A percentile compares a stretch with the other conserved stretches of the same genome.
phyloP scores from a whole-genome alignment of 2,797 vertebrate species.

The Crocodylus rhombifer region DNA sequence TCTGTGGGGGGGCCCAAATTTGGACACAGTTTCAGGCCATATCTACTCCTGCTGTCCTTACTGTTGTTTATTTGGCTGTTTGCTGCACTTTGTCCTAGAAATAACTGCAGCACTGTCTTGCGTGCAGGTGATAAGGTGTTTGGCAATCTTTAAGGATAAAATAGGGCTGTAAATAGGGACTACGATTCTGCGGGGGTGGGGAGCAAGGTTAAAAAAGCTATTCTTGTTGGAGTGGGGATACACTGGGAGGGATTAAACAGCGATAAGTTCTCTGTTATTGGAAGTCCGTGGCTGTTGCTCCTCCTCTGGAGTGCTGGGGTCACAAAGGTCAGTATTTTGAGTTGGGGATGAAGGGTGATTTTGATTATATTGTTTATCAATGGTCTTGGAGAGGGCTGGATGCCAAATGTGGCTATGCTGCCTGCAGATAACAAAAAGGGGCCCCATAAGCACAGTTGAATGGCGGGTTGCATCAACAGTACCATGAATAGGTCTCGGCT shows the following conservation, averaged over 20 bases:
- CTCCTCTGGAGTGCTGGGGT: background rate
- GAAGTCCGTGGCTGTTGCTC: background rate
- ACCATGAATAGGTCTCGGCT: conserved; percentile 27
- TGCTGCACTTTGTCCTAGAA: background rate
- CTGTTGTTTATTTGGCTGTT: too few species aligned
- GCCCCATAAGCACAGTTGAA: background rate
- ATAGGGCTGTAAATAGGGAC: rapidly evolving
- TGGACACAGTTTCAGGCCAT: too few species aligned
- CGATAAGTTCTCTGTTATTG: background rate
- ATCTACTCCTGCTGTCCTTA: too few species aligned
- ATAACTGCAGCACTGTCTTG: background rate
- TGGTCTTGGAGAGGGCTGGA: background rate
- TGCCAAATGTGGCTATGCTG: conserved; percentile 24
- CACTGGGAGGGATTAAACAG: background rate
- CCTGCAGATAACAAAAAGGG: conserved; percentile 16
- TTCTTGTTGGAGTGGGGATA: background rate
- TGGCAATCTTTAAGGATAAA: background rate
- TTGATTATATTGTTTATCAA: background rate
- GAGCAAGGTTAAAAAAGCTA: conserved; percentile 15
- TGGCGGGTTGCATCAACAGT: background rate
- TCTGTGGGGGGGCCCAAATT: too few species aligned
- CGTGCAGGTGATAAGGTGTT: too few species aligned
- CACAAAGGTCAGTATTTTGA: background rate
- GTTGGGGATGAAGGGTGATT: background rate
- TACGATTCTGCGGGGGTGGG: background rate